Evolutionary conservation across 2,113 vertebrate genomes (phyloP), one percentile per base, ranked within the genome.

Genomic region (Mesocricetus auratus): DNA sequence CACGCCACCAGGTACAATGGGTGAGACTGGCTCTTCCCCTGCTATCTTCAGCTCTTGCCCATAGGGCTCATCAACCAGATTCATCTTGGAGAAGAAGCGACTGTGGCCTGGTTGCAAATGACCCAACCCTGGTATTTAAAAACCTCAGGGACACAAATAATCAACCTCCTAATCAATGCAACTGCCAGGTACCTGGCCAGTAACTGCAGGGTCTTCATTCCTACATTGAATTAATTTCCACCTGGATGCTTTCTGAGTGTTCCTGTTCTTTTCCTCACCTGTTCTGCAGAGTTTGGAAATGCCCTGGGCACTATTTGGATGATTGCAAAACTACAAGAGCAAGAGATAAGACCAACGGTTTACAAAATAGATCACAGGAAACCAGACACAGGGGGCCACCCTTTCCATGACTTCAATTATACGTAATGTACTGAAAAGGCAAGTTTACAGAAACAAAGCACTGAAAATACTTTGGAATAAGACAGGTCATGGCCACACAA

Each of bases 161-260:
- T 8, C 58, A 81, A 31, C 74, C 58, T 94, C 81, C 62, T 71
- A 78, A 95, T 62, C 78, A 90, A 78, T 71, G 89, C 90, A 94
- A 66, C 66, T 56, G 79, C n/a, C 10, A 15, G 64, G 39, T 53
- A 13, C 29, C 45, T 77, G 71, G 86, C 82, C 60, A 89, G 56
- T 89, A 89, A 92, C 90, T 50, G 22, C 74, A 92, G 74, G 73
- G 31, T 56, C 75, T 86, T 66, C 88, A 92, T 86, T 73, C 26
- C 86, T 56, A 53, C 79, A 7, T 26, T 3, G 56, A 75, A 39
- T 92, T 56, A 12, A 60, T 90, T 78, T 64, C 69, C 21, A 90
- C 1, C 17, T 21, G 74, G 56, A 45, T 47, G 15, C 45, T 74
- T 62, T 62, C 79, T 77, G 69, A 73, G 47, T 47, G 47, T 47